Evolutionary conservation across 2,888 invertebrate genomes (phyloP).

Genomic region (Didymodactylos carnosus): DNA sequence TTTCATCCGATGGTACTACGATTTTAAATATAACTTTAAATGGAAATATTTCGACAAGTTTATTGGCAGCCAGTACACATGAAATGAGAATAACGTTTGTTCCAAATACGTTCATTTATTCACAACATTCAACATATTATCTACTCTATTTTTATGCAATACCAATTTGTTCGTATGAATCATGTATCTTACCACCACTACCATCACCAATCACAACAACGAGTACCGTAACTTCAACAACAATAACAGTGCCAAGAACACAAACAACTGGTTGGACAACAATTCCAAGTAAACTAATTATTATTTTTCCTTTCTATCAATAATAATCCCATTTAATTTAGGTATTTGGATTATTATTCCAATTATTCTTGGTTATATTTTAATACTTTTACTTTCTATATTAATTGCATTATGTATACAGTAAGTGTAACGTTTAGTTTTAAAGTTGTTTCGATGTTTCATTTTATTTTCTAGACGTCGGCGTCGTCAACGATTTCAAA

Average conservation of each 20-base stretch:
- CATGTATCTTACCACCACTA: background rate
- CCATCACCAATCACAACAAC: background rate
- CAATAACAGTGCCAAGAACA: background rate
- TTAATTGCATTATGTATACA: background rate
- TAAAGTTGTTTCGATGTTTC: background rate
- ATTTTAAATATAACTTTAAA: background rate
- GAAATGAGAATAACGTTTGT: background rate
- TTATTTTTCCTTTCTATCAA: background rate
- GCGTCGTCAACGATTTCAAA: background rate
- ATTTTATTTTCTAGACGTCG: background rate
- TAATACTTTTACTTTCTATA: background rate
- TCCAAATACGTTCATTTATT: background rate
- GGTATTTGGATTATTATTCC: background rate
- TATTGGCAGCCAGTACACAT: background rate
- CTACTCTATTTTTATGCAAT: background rate
- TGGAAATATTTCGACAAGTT: background rate
- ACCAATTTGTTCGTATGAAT: background rate
- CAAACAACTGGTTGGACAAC: background rate
- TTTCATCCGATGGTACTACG: background rate
- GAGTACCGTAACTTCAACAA: background rate
- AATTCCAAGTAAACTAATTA: background rate
- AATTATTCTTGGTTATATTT: background rate
- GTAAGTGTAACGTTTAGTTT: no score
- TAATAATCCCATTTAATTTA: background rate
- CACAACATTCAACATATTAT: background rate